A percentile compares a stretch with the other conserved stretches of the same genome.
phyloP scores from a whole-genome alignment of 2,797 vertebrate species.

The Cyprinodon diabolis region DNA sequence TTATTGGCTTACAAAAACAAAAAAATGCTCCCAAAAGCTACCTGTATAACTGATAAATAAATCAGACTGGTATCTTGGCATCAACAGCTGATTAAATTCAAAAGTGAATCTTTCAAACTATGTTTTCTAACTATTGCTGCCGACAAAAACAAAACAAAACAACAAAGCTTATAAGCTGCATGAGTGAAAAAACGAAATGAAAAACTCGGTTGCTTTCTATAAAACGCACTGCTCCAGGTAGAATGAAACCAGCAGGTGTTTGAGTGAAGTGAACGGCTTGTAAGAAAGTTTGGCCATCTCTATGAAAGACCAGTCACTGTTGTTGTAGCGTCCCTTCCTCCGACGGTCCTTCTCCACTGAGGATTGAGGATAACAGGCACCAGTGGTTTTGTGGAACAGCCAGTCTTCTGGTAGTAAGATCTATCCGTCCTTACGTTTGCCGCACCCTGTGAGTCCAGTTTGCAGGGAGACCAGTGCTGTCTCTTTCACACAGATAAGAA shows the following conservation, averaged over 20 bases:
- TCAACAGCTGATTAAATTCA: constrained; percentile 31
- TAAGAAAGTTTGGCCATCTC: constrained; percentile 85
- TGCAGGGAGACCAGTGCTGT: constrained; percentile 55
- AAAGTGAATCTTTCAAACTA: constrained; percentile 42
- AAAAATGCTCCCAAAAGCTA: constrained; percentile 33
- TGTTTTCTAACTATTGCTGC: constrained; percentile 55
- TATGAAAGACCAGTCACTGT: constrained; percentile 81
- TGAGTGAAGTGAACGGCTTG: constrained; percentile 80
- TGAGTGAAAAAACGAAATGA: constrained; percentile 63
- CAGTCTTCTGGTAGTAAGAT: constrained; percentile 76
- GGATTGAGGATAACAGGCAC: constrained; percentile 89
- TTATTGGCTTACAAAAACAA: constrained; percentile 47
- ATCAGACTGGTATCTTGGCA: constrained; percentile 63
- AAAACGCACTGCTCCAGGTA: constrained; percentile 68
- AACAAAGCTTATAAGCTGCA: constrained; percentile 87
- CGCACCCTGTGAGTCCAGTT: constrained; percentile 69
- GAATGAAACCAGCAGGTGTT: constrained; percentile 74
- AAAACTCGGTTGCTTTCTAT: constrained; percentile 71
- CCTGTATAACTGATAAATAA: constrained; percentile 40
- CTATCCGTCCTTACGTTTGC: constrained; percentile 65
- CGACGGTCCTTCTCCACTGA: constrained; percentile 80
- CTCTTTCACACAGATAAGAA: constrained; percentile 64
- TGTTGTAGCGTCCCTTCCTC: constrained; percentile 75
- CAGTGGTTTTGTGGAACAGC: constrained; percentile 91
- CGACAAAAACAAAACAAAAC: constrained; percentile 45